Evolutionary conservation across 2,113 vertebrate species (phyloP), one percentile per base, ranked within the genome.

Genomic region (Morone chrysops): DNA sequence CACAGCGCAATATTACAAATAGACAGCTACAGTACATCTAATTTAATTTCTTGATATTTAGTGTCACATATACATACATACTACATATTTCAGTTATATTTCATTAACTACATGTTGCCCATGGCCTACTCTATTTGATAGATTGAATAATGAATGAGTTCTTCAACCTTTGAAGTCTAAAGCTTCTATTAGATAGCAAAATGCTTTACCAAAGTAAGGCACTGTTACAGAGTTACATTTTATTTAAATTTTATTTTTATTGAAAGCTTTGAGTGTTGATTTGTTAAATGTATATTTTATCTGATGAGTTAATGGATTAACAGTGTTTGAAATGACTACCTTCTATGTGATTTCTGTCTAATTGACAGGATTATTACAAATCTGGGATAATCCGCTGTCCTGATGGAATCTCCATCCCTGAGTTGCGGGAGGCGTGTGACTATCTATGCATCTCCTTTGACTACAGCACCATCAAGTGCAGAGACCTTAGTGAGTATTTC

Each of bases 391-490:
- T 99, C 91, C 97, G 98, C 72, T 99, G 98, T 92, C 98, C 98
- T 86, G 98, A 99, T 95, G 98, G 98, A 89, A 99, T 99, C 94
- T 99, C 98, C 87, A 98, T 99, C 94, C 98, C 98, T n/a, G 98
- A 99, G 87, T 59, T 99, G 90, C 96, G 98, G 93, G 98, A 99
- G 95, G 98, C 98, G 0, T 99, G 98, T 79, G 98, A 99, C 95
- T 99, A 99, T 96, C 97, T 99, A 90, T 99, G 98, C 95, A 99
- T 99, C 95, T 98, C 98, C 79, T 99, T 99, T 69, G 98, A 99
- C 93, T 99, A 99, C 83, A 98, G 98, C 94, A 99, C 98, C 89
- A 99, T 99, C 93, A 99, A 99, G 96, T 99, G 98, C 96, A 97
- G 98, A 96, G 98, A 99, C 95, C 97, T 99, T 68, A 98, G 98